Percentiles rank a stretch among this genome's conserved stretches.
phyloP scores from a whole-genome alignment of 2,797 vertebrate genomes.

The Anisognathus igniventris region DNA sequence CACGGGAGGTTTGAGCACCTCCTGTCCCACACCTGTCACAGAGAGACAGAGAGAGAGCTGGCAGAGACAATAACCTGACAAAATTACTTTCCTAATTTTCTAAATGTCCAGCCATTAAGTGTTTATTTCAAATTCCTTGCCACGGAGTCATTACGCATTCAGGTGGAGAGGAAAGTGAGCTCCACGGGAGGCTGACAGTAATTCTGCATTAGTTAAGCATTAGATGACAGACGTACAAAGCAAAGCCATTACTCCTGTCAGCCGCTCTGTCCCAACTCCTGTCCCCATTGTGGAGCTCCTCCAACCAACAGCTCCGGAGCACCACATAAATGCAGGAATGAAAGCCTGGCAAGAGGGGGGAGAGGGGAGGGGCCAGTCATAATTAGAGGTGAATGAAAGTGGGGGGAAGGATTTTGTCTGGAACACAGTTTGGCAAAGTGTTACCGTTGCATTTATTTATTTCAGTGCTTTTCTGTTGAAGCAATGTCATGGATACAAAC shows the following conservation, averaged over 20 bases:
- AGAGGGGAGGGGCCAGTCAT: not conserved
- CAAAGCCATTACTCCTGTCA: conserved; percentile 61
- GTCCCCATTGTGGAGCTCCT: conserved; percentile 31
- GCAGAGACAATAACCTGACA: not conserved
- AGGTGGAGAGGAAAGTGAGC: conserved; percentile 61
- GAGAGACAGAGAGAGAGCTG: not conserved
- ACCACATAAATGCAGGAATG: not conserved
- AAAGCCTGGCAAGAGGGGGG: not conserved
- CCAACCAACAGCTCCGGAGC: conserved; percentile 11
- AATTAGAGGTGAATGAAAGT: not conserved
- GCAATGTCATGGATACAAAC: not conserved
- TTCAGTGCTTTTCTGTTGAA: not conserved
- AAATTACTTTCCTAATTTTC: not conserved
- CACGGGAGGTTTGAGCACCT: not conserved
- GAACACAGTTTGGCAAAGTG: not conserved
- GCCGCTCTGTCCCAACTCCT: conserved; percentile 20
- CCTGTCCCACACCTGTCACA: not conserved
- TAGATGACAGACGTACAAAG: conserved; percentile 67
- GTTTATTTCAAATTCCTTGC: conserved; percentile 46
- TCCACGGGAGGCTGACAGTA: conserved; percentile 60
- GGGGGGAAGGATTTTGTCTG: not conserved
- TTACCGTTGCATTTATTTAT: not conserved
- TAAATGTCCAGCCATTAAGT: not conserved
- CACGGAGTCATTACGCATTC: conserved; percentile 52
- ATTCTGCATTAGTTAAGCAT: conserved; percentile 67